These are phyloP conservation scores for Cyclina sinensis DNA, from an alignment of 1,140 invertebrate species.

Conservation along the genomic window DNA sequence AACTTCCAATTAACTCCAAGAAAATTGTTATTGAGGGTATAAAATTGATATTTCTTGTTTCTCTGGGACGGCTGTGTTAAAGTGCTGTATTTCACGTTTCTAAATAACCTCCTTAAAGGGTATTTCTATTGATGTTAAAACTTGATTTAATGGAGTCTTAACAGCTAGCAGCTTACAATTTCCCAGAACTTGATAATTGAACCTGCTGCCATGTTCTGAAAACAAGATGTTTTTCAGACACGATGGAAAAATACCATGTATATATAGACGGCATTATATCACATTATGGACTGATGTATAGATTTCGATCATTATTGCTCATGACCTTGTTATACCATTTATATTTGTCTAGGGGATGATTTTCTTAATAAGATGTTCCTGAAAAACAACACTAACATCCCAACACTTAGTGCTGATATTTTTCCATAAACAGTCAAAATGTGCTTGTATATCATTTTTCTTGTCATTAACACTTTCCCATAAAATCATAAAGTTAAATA, in stretches of 20 bases:
- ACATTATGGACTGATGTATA: too few relatives aligned
- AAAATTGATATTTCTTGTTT: constrained; percentile 18
- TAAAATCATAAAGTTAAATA: too few relatives aligned
- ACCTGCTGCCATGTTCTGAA: neutral
- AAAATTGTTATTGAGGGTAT: constrained; percentile 15
- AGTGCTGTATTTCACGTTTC: neutral
- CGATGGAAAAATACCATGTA: neutral
- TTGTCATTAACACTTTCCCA: too few relatives aligned
- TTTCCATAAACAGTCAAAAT: too few relatives aligned
- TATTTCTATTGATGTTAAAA: neutral
- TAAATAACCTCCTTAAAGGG: neutral
- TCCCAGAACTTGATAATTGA: neutral
- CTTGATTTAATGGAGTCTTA: constrained; percentile 2
- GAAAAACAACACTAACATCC: too few relatives aligned
- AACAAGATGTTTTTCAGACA: neutral
- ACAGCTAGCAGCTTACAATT: neutral
- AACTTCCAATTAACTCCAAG: constrained; percentile 32
- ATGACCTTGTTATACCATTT: too few relatives aligned
- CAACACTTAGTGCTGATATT: too few relatives aligned
- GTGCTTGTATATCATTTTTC: too few relatives aligned
- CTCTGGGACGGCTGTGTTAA: neutral
- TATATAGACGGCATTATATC: neutral
- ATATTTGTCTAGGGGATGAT: too few relatives aligned
- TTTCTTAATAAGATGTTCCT: too few relatives aligned
- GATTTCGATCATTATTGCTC: neutral